Percentiles rank a stretch among this genome's conserved stretches.
Conservation (phyloP, 2,113 vertebrate species). For the Rhabdomys dilectus region DNA sequence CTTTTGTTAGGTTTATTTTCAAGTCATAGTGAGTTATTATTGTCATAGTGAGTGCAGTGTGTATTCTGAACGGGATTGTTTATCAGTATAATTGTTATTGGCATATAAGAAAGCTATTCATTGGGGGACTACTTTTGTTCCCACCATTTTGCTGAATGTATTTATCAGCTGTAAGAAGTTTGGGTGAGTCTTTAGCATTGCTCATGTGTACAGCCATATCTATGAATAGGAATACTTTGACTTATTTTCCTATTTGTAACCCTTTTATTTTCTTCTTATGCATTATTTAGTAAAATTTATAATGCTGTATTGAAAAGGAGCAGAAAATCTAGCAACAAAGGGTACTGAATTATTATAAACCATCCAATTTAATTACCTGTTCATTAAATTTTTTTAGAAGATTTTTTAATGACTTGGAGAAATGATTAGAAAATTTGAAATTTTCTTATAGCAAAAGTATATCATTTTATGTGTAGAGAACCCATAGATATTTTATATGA, state of each 20-base stretch:
- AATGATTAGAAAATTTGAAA: conserved; percentile 25
- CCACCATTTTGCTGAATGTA: neutral
- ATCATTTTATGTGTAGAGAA: neutral
- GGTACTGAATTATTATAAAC: neutral
- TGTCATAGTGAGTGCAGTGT: neutral
- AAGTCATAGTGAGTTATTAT: no score
- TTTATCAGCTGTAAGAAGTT: neutral
- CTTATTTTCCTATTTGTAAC: neutral
- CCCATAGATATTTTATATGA: neutral
- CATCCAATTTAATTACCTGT: neutral
- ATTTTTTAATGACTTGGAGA: conserved; percentile 15
- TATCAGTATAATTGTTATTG: neutral
- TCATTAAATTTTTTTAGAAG: conserved; percentile 46
- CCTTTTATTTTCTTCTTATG: neutral
- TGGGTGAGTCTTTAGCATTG: neutral
- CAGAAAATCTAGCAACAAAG: neutral
- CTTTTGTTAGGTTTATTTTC: neutral
- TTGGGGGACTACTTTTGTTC: neutral
- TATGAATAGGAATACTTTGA: neutral
- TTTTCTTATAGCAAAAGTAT: neutral
- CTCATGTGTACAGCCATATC: neutral
- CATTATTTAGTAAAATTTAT: neutral
- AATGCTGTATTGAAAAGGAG: neutral
- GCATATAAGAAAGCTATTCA: neutral
- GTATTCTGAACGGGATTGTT: neutral